These are phyloP conservation scores for Holacanthus passer DNA, from an alignment of 2,113 vertebrate species.

Conservation along the genomic window DNA sequence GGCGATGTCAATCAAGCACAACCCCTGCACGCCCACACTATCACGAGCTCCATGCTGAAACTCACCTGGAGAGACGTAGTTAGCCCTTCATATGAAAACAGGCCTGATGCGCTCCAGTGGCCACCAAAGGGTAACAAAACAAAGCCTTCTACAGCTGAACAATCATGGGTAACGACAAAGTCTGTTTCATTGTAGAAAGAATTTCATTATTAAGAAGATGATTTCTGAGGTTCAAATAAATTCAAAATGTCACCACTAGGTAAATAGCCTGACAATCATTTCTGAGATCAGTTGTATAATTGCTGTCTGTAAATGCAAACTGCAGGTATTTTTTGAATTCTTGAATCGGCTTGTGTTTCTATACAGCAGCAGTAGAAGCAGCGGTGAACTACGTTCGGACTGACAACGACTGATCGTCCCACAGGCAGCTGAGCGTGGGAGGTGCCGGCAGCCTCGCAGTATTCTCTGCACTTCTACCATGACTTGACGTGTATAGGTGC, in stretches of 20 bases:
- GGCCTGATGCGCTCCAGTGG: conserved; percentile 7
- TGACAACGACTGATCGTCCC: not conserved
- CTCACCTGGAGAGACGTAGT: conserved; percentile 16
- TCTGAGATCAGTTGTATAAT: not conserved
- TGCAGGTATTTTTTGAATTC: not conserved
- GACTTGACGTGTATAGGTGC: not conserved
- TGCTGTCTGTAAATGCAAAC: not conserved
- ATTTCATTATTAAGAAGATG: not conserved
- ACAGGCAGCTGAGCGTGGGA: conserved; percentile 1
- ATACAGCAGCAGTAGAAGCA: not conserved
- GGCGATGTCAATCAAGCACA: conserved; percentile 10
- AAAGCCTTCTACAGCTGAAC: conserved; percentile 14
- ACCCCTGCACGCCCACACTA: conserved; percentile 8
- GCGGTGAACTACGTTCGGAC: not conserved
- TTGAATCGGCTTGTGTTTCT: not conserved
- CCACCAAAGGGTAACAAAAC: conserved; percentile 28
- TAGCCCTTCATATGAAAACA: not conserved
- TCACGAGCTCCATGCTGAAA: conserved; percentile 1
- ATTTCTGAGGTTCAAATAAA: conserved; percentile 11
- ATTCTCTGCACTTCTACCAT: not conserved
- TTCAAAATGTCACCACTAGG: not conserved
- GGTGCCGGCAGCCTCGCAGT: not conserved
- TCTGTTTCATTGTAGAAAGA: not conserved
- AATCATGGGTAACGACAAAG: not conserved
- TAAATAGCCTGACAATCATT: too few relatives aligned